Evolutionary conservation across 2,888 invertebrate genomes (phyloP).

Genomic region (Ceriagrion tenellum): DNA sequence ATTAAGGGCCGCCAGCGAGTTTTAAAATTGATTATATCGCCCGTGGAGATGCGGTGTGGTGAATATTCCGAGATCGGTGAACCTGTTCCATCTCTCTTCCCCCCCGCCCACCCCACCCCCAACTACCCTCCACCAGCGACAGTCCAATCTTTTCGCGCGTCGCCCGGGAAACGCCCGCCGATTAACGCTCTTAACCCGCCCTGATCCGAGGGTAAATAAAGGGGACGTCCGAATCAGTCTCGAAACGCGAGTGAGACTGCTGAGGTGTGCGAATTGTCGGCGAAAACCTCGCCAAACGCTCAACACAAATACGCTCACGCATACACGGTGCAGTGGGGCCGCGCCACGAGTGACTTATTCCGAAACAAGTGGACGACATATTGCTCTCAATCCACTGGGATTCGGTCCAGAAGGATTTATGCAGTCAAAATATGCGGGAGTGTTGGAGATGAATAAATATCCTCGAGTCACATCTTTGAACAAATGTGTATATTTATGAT

Average conservation of each 20-base stretch:
- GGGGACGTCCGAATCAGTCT: neutral
- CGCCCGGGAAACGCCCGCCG: slow-evolving; percentile 15
- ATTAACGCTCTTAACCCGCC: neutral
- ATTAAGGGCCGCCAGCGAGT: neutral
- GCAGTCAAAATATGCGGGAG: neutral
- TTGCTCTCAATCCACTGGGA: neutral
- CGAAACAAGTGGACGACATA: neutral
- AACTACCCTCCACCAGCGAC: neutral
- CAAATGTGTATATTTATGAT: too few relatives aligned
- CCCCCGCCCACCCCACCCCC: too few relatives aligned
- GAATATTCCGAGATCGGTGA: neutral
- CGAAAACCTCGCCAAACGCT: neutral
- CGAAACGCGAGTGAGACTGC: neutral
- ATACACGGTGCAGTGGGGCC: neutral
- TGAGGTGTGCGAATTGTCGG: neutral
- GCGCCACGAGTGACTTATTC: neutral
- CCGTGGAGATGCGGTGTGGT: neutral
- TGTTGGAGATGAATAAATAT: too few relatives aligned
- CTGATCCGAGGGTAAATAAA: neutral
- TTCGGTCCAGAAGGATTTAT: neutral
- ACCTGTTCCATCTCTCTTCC: neutral
- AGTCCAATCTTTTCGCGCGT: neutral
- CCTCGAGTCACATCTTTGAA: too few relatives aligned
- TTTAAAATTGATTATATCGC: slow-evolving; percentile 33
- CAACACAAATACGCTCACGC: too few relatives aligned